Percentiles rank a stretch among this genome's conserved stretches.
Conservation (phyloP, 1,140 invertebrate species). For the Leptinotarsa undecemlineata region DNA sequence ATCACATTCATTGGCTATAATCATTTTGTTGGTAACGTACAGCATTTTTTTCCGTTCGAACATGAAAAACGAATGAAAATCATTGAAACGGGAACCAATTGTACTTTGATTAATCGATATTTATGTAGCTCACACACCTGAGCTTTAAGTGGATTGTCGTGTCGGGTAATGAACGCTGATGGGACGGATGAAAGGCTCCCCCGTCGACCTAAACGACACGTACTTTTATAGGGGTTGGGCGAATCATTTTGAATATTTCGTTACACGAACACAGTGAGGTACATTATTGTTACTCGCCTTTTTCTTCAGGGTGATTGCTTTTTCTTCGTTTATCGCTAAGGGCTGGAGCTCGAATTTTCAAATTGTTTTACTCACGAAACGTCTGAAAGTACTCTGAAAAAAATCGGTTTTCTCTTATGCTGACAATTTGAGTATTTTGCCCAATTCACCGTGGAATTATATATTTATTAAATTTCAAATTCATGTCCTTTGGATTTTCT, state of each 20-base stretch:
- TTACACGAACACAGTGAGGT: background rate
- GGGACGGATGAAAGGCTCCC: slow-evolving; percentile 42
- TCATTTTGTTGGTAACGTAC: no score
- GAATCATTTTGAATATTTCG: background rate
- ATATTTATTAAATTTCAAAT: no score
- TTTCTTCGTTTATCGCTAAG: background rate
- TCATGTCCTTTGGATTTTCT: no score
- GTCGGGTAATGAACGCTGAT: slow-evolving; percentile 43
- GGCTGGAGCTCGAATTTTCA: no score
- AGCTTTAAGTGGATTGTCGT: slow-evolving; percentile 49
- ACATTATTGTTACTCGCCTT: background rate
- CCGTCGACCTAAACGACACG: slow-evolving; percentile 3
- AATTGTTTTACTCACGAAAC: no score
- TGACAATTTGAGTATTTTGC: no score
- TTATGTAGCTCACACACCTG: slow-evolving; percentile 40
- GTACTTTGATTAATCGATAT: slow-evolving; percentile 47
- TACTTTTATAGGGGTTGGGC: background rate
- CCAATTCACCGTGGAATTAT: no score
- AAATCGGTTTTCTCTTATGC: no score
- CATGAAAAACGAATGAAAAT: no score
- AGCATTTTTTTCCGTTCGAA: no score
- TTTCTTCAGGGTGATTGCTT: background rate
- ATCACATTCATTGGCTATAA: no score
- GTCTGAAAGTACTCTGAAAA: no score
- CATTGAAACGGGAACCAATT: slow-evolving; percentile 39